These are phyloP conservation scores for Ophion costatus DNA, from an alignment of 2,888 invertebrate species.

Conservation along the genomic window DNA sequence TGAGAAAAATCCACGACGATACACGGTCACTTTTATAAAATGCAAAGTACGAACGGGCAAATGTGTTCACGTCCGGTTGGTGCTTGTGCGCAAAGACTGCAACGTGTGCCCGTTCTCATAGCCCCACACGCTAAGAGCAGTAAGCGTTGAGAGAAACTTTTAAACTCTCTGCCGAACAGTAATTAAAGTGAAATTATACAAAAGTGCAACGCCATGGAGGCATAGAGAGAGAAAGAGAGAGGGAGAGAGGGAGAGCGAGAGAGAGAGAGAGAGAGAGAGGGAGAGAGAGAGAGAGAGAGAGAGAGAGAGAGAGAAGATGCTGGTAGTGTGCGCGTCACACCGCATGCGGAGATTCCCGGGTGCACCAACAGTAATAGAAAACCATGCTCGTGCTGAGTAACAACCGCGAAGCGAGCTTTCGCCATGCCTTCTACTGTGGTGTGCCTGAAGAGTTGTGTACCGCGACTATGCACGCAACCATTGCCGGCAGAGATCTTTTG, in stretches of 20 bases:
- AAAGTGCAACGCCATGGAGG: conserved; percentile 67
- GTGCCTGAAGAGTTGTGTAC: conserved; percentile 47
- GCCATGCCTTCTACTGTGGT: conserved; percentile 33
- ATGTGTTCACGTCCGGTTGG: conserved; percentile 47
- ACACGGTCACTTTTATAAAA: conserved; percentile 23
- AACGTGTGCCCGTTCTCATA: conserved; percentile 34
- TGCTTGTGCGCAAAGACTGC: conserved; percentile 50
- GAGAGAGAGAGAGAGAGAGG: conserved; percentile 49
- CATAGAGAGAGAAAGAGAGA: conserved; percentile 51
- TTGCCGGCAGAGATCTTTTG: conserved; percentile 74
- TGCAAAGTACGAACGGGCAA: conserved; percentile 42
- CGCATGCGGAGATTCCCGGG: conserved; percentile 55
- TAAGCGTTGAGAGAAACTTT: conserved; percentile 72
- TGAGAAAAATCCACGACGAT: conserved; percentile 9
- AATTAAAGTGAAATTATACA: conserved; percentile 81
- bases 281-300: conserved; percentile 41
- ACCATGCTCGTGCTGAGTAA: conserved; percentile 61
- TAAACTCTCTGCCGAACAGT: conserved; percentile 76
- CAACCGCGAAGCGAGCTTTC: conserved; percentile 57
- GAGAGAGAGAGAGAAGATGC: conserved; percentile 21
- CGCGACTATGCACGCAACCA: conserved; percentile 40
- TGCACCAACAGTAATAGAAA: conserved; percentile 61
- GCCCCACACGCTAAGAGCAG: conserved; percentile 37
- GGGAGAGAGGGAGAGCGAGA: conserved; percentile 35
- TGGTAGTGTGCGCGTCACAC: conserved; percentile 32